A percentile compares a stretch with the other conserved stretches of the same genome.
These are phyloP conservation scores for Agrotis ipsilon DNA, from an alignment of 2,888 invertebrate species.

Conservation along the genomic window DNA sequence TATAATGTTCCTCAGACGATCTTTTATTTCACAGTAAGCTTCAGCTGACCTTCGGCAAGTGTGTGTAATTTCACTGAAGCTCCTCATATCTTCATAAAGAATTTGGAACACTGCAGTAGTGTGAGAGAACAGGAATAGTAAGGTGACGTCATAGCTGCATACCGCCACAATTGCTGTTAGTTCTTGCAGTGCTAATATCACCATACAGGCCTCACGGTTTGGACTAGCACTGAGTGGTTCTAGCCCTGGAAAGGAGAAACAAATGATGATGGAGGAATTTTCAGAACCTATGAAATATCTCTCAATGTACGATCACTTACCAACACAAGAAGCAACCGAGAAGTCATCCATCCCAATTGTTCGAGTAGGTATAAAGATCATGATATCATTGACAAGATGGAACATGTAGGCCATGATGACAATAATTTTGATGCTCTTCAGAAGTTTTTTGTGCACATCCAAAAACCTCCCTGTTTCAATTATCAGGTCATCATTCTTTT, in stretches of 20 bases:
- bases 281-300: not conserved
- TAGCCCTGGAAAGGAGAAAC: constrained; percentile 57
- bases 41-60: constrained; percentile 42
- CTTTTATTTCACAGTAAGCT: constrained; percentile 41
- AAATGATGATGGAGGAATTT: not conserved
- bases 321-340: constrained; percentile 68
- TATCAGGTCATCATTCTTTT: constrained; percentile 64
- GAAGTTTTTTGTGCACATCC: constrained; percentile 50
- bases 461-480: constrained; percentile 53
- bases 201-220: constrained; percentile 67
- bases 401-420: constrained; percentile 69
- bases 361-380: constrained; percentile 70
- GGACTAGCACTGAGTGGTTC: constrained; percentile 62
- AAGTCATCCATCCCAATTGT: constrained; percentile 63
- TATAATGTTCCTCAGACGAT: constrained; percentile 61
- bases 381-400: constrained; percentile 70
- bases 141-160: constrained; percentile 64
- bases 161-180: constrained; percentile 62
- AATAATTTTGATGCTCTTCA: constrained; percentile 68
- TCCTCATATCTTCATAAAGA: constrained; percentile 65
- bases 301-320: constrained; percentile 53
- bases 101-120: constrained; percentile 69
- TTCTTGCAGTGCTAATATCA: constrained; percentile 66
- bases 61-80: constrained; percentile 47
- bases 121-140: constrained; percentile 71